phyloP scores from a whole-genome alignment of 2,888 invertebrate species.

The Ophion ventricosus region DNA sequence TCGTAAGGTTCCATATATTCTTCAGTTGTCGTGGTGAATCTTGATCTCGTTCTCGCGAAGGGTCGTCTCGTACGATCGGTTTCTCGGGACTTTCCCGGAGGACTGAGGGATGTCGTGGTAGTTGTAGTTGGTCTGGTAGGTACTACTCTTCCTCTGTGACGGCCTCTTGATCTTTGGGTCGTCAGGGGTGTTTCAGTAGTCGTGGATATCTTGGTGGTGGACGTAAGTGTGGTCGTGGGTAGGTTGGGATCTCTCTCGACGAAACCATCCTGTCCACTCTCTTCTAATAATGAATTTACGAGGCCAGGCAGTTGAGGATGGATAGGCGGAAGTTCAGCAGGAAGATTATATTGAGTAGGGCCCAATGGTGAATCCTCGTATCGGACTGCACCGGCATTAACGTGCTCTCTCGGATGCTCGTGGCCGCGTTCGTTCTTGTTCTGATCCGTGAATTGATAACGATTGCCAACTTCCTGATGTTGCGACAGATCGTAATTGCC shows the following conservation, averaged over 20 bases:
- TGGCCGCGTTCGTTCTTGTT: constrained; percentile 55
- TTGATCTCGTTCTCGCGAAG: constrained; percentile 77
- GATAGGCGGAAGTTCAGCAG: constrained; percentile 85
- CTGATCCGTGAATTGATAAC: constrained; percentile 66
- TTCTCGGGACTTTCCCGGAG: constrained; percentile 66
- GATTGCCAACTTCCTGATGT: constrained; percentile 61
- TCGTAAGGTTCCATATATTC: constrained; percentile 79
- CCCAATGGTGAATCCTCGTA: constrained; percentile 69
- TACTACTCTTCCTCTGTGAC: constrained; percentile 73
- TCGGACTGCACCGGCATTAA: constrained; percentile 60
- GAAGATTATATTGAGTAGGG: constrained; percentile 85
- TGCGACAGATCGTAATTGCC: constrained; percentile 65
- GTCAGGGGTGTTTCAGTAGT: constrained; percentile 73
- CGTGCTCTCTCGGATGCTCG: constrained; percentile 68
- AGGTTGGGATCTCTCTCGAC: constrained; percentile 59
- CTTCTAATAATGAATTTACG: constrained; percentile 86
- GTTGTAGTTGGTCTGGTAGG: constrained; percentile 71
- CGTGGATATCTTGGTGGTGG: constrained; percentile 73
- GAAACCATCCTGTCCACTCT: constrained; percentile 72
- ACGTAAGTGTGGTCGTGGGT: constrained; percentile 69
- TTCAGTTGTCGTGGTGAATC: constrained; percentile 78
- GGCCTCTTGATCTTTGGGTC: constrained; percentile 71
- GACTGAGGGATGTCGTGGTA: constrained; percentile 74
- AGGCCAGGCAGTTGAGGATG: constrained; percentile 86
- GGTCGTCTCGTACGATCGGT: constrained; percentile 77